Percentiles rank a stretch among this genome's conserved stretches.
phyloP scores from a whole-genome alignment of 92 coral and sea anemone genomes.

The Palythoa grandis region DNA sequence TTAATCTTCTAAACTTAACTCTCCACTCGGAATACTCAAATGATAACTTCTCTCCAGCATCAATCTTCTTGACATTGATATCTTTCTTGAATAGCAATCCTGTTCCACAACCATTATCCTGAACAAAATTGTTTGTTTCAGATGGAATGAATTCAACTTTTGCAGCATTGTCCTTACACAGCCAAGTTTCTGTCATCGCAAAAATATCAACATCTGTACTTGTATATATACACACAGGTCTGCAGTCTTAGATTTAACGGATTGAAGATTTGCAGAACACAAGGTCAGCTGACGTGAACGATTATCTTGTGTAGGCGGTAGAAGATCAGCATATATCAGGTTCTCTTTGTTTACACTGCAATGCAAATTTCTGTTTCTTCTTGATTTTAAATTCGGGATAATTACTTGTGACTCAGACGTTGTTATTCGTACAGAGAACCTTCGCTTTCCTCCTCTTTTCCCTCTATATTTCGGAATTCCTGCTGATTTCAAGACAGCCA shows the following conservation, averaged over 20 bases:
- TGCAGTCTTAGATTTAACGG: constrained; percentile 50
- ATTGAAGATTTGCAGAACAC: constrained; percentile 46
- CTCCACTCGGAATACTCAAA: no score
- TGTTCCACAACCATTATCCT: constrained; percentile 51
- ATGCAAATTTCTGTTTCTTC: not conserved
- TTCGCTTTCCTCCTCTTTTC: constrained; percentile 1
- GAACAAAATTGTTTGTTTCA: constrained; percentile 49
- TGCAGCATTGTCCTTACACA: constrained; percentile 46
- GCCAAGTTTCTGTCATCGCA: constrained; percentile 55
- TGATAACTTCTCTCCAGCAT: no score
- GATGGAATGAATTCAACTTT: constrained; percentile 53
- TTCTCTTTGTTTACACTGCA: not conserved
- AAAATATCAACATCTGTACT: constrained; percentile 31
- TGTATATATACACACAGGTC: constrained; percentile 16
- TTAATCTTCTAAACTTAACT: no score
- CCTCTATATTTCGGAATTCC: not conserved
- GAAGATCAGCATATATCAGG: not conserved
- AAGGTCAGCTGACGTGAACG: not conserved
- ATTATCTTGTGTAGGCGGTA: not conserved
- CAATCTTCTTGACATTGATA: no score
- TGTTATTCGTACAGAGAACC: not conserved
- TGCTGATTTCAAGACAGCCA: not conserved
- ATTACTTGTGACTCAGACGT: not conserved
- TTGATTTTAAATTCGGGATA: not conserved
- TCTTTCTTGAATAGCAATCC: no score